Evolutionary conservation across 2,113 vertebrate species (phyloP).

Genomic region (Melanostigma gelatinosum): DNA sequence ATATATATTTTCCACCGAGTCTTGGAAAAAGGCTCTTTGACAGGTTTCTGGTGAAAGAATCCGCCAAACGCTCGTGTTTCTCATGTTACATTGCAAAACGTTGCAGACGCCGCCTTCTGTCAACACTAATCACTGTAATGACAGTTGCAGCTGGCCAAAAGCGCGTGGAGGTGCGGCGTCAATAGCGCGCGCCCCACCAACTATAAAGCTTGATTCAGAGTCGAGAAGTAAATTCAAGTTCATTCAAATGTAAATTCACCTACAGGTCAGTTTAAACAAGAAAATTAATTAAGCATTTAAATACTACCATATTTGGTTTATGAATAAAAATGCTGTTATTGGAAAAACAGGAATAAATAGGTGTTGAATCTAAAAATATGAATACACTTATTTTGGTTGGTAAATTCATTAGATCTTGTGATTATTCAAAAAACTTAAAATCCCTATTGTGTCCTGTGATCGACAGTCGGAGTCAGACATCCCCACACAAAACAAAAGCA

Average conservation of each 20-base stretch:
- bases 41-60: not conserved
- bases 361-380: too few relatives aligned
- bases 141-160: not conserved
- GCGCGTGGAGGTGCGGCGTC: not conserved
- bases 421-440: not conserved
- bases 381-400: not conserved
- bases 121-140: not conserved
- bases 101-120: not conserved
- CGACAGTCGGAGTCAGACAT: not conserved
- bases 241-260: not conserved
- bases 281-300: not conserved
- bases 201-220: not conserved
- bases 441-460: conserved; percentile 10
- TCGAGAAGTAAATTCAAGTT: too few relatives aligned
- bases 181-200: not conserved
- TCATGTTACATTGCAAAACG: not conserved
- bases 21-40: not conserved
- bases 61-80: not conserved
- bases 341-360: too few relatives aligned
- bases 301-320: not conserved
- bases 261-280: not conserved
- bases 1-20: not conserved
- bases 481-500: not conserved
- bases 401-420: not conserved
- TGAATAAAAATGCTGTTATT: too few relatives aligned